Conservation (phyloP, 2,113 vertebrate genomes). For the Canis aureus region DNA sequence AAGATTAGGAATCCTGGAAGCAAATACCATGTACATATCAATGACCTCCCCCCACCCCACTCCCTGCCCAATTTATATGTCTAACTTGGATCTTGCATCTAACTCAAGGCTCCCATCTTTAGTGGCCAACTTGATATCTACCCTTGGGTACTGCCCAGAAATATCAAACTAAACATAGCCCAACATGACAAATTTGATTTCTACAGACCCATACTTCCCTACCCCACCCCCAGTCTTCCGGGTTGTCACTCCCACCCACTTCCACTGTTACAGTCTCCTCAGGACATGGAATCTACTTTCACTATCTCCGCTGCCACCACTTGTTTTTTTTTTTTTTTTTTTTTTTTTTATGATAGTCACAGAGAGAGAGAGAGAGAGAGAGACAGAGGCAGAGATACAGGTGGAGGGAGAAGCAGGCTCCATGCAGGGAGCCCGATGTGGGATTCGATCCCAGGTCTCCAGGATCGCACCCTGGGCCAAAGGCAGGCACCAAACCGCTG, state of each 20-base stretch:
- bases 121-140: neutral
- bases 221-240: neutral
- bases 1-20: neutral
- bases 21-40: neutral
- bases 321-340: too few species aligned
- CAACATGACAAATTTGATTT: neutral
- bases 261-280: neutral
- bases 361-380: too few species aligned
- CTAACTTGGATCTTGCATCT: neutral
- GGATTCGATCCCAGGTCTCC: too few species aligned
- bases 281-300: neutral
- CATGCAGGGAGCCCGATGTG: too few species aligned
- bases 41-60: too few species aligned
- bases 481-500: too few species aligned
- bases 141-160: neutral
- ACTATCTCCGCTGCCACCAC: neutral
- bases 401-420: too few species aligned
- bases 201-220: neutral
- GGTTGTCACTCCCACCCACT: neutral
- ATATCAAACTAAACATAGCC: neutral
- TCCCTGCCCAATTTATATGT: neutral
- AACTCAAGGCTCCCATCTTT: neutral
- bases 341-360: too few species aligned
- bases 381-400: too few species aligned
- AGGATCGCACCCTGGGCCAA: too few species aligned